These are phyloP conservation scores for Neosilurus hyrtlii DNA, from an alignment of 2,797 vertebrate genomes.

Conservation along the genomic window DNA sequence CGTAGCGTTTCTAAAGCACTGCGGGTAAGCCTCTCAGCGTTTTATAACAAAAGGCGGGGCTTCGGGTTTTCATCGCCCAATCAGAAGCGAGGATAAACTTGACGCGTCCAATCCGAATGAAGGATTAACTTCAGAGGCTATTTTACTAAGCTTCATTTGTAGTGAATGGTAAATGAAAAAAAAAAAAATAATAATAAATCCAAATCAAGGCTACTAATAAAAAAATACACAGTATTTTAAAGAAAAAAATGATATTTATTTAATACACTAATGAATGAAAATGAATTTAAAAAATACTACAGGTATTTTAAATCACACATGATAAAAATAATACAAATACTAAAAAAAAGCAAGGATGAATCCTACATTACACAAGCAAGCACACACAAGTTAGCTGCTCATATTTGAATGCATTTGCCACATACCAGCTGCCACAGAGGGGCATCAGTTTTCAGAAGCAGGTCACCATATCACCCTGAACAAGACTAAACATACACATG, in stretches of 20 bases:
- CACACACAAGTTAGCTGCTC: background rate
- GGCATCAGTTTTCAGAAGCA: slow-evolving; percentile 30
- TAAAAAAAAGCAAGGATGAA: background rate
- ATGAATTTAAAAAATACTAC: background rate
- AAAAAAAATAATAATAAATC: no score
- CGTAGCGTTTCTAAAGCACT: background rate
- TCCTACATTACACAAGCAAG: background rate
- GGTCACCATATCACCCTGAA: background rate
- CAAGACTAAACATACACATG: background rate
- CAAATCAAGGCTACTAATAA: background rate
- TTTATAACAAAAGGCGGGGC: slow-evolving; percentile 53
- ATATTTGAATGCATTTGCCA: slow-evolving; percentile 36
- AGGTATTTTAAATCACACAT: background rate
- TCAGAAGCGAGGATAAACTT: slow-evolving; percentile 41
- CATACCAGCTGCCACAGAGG: slow-evolving; percentile 34
- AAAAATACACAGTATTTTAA: background rate
- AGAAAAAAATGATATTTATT: background rate
- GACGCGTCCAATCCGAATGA: background rate
- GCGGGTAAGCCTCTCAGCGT: background rate
- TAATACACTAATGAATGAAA: background rate
- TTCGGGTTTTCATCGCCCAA: slow-evolving; percentile 45
- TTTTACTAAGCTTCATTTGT: background rate
- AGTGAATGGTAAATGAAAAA: background rate
- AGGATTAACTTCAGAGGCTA: background rate
- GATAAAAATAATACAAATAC: no score